Conservation (phyloP, 2,797 vertebrate genomes). For the Lagodon rhomboides region DNA sequence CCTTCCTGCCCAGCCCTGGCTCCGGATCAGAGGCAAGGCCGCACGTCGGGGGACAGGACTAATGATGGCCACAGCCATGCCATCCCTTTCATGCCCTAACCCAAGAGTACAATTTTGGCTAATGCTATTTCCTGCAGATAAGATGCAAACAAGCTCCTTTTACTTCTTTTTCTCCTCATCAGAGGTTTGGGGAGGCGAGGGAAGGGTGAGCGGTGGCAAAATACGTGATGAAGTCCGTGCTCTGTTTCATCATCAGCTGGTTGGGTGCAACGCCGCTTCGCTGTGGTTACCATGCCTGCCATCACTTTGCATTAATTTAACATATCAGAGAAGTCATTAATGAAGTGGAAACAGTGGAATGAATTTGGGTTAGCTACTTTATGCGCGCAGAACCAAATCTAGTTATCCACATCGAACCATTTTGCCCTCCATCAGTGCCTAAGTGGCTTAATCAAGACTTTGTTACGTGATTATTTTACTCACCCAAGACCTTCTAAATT, state of each 20-base stretch:
- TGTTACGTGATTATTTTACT: conserved; percentile 80
- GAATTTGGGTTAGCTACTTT: conserved; percentile 32
- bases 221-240: conserved; percentile 24
- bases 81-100: conserved; percentile 84
- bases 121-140: conserved; percentile 89
- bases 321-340: conserved; percentile 17
- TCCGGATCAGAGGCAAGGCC: conserved; percentile 82
- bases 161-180: conserved; percentile 70
- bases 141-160: conserved; percentile 80
- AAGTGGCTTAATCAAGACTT: conserved; percentile 80
- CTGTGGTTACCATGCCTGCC: background rate
- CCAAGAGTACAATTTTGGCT: conserved; percentile 85
- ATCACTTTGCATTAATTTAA: conserved; percentile 13
- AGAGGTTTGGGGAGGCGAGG: conserved; percentile 60
- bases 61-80: conserved; percentile 79
- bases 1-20: conserved; percentile 80
- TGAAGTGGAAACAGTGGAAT: conserved; percentile 24
- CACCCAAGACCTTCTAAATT: conserved; percentile 84
- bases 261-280: conserved; percentile 11
- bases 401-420: conserved; percentile 55
- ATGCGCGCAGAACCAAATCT: conserved; percentile 33
- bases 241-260: conserved; percentile 61
- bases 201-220: conserved; percentile 34
- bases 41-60: conserved; percentile 79
- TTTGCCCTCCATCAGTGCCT: conserved; percentile 67